Evolutionary conservation across 2,113 vertebrate species (phyloP).

Genomic region (Oryzias celebensis): DNA sequence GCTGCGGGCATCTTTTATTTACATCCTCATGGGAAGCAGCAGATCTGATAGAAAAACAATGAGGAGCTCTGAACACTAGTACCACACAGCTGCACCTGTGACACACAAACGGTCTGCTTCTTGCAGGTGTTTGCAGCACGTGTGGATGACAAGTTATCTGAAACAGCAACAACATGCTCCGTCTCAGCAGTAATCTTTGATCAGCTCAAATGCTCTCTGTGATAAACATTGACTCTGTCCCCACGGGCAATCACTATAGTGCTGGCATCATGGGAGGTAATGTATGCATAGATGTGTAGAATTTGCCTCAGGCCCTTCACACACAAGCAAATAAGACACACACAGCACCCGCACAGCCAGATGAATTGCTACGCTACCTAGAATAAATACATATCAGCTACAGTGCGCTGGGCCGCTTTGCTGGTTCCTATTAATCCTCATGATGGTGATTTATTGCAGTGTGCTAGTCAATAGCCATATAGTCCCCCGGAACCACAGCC

Average conservation of each 20-base stretch:
- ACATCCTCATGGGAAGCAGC: neutral
- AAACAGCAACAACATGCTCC: slow-evolving; percentile 58
- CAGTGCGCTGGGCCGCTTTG: slow-evolving; percentile 63
- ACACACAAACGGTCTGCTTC: slow-evolving; percentile 56
- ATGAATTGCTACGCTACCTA: slow-evolving; percentile 68
- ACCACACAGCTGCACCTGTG: slow-evolving; percentile 43
- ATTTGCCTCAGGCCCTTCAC: slow-evolving; percentile 42
- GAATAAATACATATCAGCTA: slow-evolving; percentile 74
- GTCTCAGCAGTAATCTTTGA: slow-evolving; percentile 67
- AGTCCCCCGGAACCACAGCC: slow-evolving; percentile 55
- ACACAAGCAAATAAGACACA: slow-evolving; percentile 5
- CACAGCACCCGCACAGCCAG: slow-evolving; percentile 38
- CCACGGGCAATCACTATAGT: slow-evolving; percentile 65
- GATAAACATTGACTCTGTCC: slow-evolving; percentile 70
- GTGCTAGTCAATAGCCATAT: slow-evolving; percentile 66
- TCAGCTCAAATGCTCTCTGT: slow-evolving; percentile 63
- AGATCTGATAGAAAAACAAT: slow-evolving; percentile 15
- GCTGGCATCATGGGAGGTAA: slow-evolving; percentile 67
- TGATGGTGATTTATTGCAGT: slow-evolving; percentile 68
- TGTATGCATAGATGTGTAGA: slow-evolving; percentile 63
- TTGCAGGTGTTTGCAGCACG: slow-evolving; percentile 29
- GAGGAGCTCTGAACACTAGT: slow-evolving; percentile 1
- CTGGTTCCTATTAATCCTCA: slow-evolving; percentile 73
- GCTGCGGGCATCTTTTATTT: slow-evolving; percentile 14
- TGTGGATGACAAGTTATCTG: slow-evolving; percentile 64